Percentiles rank a stretch among this genome's conserved stretches.
Evolutionary conservation across 1,140 invertebrate species (phyloP).

Genomic region (Orchesella cincta): DNA sequence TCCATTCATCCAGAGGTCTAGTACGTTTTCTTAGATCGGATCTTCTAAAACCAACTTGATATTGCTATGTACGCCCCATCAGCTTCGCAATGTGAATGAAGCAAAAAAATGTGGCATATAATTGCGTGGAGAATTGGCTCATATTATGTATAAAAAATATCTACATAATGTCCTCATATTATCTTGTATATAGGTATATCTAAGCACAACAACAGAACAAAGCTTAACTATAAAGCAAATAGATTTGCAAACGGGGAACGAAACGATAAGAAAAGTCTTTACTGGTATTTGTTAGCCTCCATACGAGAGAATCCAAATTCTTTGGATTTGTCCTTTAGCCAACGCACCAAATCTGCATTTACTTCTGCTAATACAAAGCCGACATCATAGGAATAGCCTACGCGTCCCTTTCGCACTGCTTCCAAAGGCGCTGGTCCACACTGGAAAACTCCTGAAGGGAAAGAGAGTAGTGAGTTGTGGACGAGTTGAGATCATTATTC

Average conservation of each 20-base stretch:
- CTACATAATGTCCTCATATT: too few relatives aligned
- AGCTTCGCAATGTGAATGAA: too few relatives aligned
- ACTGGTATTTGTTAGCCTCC: constrained; percentile 71
- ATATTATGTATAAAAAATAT: too few relatives aligned
- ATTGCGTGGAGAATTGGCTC: too few relatives aligned
- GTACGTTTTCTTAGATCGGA: too few relatives aligned
- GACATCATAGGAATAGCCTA: constrained; percentile 73
- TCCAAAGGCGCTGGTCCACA: constrained; percentile 68
- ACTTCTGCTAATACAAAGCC: constrained; percentile 77
- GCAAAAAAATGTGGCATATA: too few relatives aligned
- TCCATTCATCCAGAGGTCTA: too few relatives aligned
- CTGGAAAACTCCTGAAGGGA: constrained; percentile 59
- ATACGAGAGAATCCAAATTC: constrained; percentile 69
- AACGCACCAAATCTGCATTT: constrained; percentile 74
- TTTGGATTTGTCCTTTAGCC: constrained; percentile 66
- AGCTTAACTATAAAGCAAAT: neutral
- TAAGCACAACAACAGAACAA: too few relatives aligned
- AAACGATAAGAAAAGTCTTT: constrained; percentile 52
- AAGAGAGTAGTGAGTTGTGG: constrained; percentile 1
- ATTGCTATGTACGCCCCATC: too few relatives aligned
- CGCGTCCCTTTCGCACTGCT: constrained; percentile 72
- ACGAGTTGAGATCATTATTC: constrained; percentile 6
- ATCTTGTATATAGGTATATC: too few relatives aligned
- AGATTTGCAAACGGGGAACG: constrained; percentile 6
- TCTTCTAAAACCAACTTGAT: too few relatives aligned